These are phyloP conservation scores for Scomber scombrus DNA, from an alignment of 2,113 vertebrate species.

Conservation along the genomic window DNA sequence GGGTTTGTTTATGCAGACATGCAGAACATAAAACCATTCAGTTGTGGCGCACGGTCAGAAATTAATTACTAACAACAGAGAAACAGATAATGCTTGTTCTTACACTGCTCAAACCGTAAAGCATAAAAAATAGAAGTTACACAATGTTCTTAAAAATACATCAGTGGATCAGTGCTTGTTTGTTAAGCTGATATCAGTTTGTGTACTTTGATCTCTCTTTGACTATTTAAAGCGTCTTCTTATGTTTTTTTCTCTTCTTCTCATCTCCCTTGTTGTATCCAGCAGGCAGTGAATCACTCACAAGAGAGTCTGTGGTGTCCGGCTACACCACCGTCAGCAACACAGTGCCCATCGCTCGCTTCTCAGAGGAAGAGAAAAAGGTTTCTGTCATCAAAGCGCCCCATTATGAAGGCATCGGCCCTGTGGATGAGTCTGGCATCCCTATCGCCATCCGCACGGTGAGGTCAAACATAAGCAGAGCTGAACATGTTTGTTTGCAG, in stretches of 20 bases:
- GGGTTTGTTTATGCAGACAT: background rate
- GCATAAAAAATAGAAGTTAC: too few relatives aligned
- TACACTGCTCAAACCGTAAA: too few relatives aligned
- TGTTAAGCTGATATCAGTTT: too few relatives aligned
- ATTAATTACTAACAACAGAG: too few relatives aligned
- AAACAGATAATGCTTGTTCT: too few relatives aligned
- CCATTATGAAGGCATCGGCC: constrained; percentile 95
- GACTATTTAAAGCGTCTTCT: too few relatives aligned
- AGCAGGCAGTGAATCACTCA: constrained; percentile 82
- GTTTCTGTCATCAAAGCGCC: constrained; percentile 96
- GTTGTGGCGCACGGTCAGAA: background rate
- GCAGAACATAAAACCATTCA: background rate
- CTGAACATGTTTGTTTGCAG: background rate
- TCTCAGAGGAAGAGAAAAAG: constrained; percentile 94
- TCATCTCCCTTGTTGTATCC: background rate
- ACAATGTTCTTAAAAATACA: too few relatives aligned
- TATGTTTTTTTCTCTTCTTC: background rate
- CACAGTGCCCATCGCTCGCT: constrained; percentile 92
- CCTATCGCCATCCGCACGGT: constrained; percentile 97
- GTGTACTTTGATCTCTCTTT: too few relatives aligned
- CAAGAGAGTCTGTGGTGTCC: constrained; percentile 87
- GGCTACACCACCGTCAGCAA: constrained; percentile 84
- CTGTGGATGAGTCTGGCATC: constrained; percentile 95
- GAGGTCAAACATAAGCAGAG: constrained; percentile 62
- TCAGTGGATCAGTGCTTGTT: too few relatives aligned